Base-by-base conservation (phyloP, 2,113 vertebrate species). In the Phoenicopterus ruber region DNA sequence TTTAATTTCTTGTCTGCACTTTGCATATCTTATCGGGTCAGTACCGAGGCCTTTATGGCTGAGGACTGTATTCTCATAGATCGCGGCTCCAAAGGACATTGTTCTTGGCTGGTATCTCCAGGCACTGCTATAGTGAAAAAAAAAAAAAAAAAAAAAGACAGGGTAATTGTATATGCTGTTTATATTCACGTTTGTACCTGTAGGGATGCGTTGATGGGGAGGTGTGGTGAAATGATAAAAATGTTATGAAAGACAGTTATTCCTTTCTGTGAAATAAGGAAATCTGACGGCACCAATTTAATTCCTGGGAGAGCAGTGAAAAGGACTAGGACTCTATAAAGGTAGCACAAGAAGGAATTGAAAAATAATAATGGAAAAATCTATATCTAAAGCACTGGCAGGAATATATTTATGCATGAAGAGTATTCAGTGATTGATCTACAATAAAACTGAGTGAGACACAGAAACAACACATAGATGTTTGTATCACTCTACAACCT, bases 281-380 rank as follows among this genome's bases (percentile, higher is more conserved):
- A 86, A 66, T 69, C 40, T 78, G 66, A 74, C 0, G 0, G 42
- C 52, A 90, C 55, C 42, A 90, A 18, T 92, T 92, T 78, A 78
- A 88, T 88, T 96, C 46, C 67, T 78, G 61, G 26, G 80, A 78
- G 34, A 4, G 28, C 4, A 63, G 59, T 67, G 63, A 62, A 77
- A 92, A 74, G 50, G 32, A 46, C 46, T 63, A 81, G 42, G 32
- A 47, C 6, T 4, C 17, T 34, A 74, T 54, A 58, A 81, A 84
- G 26, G 72, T 44, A 84, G n/a, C 32, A 79, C 38, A 54, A 91
- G 59, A 88, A 91, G 38, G 44, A 81, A 63, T 31, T 71, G 63
- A 91, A 92, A 95, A 97, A 95, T 89, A 94, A 63, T 94, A 92
- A 96, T 63, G 52, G 67, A 59, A 88, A 96, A 95, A 92, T 95